Evolutionary conservation across 1,140 invertebrate genomes (phyloP).

Genomic region (Monochamus saltuarius): DNA sequence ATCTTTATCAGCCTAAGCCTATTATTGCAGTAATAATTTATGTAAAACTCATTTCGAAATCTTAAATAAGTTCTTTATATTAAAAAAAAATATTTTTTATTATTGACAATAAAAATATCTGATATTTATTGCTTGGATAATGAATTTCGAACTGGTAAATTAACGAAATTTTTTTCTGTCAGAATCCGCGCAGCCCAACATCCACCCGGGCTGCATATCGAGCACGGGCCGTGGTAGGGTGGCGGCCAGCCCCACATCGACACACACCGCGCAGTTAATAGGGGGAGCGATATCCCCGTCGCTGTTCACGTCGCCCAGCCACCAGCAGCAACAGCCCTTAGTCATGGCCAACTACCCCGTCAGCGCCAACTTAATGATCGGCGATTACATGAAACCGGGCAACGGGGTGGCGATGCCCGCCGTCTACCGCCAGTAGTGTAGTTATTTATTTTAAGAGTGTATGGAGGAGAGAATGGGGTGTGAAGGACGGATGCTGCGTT

Average conservation of each 20-base stretch:
- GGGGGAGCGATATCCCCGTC: conserved; percentile 73
- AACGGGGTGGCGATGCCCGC: conserved; percentile 52
- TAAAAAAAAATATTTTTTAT: too few relatives aligned
- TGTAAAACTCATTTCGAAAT: too few relatives aligned
- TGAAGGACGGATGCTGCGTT: too few relatives aligned
- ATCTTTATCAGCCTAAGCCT: too few relatives aligned
- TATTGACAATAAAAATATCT: too few relatives aligned
- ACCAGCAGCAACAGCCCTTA: conserved; percentile 56
- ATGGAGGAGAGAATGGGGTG: not conserved
- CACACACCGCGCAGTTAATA: conserved; percentile 67
- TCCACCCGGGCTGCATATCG: conserved; percentile 64
- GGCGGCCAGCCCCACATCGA: conserved; percentile 62
- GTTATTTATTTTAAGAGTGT: conserved; percentile 2
- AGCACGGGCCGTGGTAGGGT: conserved; percentile 62
- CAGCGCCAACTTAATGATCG: conserved; percentile 77
- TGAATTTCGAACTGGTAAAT: not conserved
- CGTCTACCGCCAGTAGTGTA: conserved; percentile 30
- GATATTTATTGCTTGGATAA: too few relatives aligned
- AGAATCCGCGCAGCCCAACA: conserved; percentile 60
- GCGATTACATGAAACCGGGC: conserved; percentile 68
- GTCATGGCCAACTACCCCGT: conserved; percentile 70
- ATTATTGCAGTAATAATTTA: too few relatives aligned
- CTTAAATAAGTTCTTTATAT: too few relatives aligned
- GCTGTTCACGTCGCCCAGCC: conserved; percentile 56
- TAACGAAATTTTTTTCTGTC: conserved; percentile 37